A percentile compares a stretch with the other conserved stretches of the same genome.
Conservation (phyloP, 1,140 invertebrate genomes). For the Orchesella cincta region DNA sequence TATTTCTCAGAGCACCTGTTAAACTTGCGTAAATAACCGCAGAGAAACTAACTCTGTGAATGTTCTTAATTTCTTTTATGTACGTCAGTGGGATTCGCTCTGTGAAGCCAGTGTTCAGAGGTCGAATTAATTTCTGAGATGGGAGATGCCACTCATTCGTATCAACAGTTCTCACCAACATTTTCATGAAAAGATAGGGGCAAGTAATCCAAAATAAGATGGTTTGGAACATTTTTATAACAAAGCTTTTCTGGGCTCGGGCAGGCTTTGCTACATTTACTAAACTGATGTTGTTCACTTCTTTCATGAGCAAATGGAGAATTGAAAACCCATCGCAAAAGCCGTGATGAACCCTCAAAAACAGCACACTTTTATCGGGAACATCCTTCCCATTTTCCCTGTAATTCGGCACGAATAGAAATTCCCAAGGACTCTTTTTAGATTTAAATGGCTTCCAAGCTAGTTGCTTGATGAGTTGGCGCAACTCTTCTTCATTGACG, state of each 20-base stretch:
- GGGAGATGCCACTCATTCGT: constrained; percentile 42
- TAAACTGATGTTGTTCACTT: constrained; percentile 37
- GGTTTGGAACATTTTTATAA: neutral
- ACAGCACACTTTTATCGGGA: constrained; percentile 29
- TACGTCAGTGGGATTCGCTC: constrained; percentile 28
- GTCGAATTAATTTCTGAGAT: constrained; percentile 7
- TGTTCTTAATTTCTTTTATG: constrained; percentile 46
- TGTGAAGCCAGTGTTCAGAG: constrained; percentile 39
- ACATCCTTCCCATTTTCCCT: neutral
- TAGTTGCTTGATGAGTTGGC: constrained; percentile 31
- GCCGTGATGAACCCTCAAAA: constrained; percentile 47
- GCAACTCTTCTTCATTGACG: constrained; percentile 24
- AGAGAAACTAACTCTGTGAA: constrained; percentile 41
- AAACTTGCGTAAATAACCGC: constrained; percentile 39
- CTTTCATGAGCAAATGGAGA: constrained; percentile 43
- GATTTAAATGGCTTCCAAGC: neutral
- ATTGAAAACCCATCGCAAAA: constrained; percentile 36
- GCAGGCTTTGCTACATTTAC: constrained; percentile 35
- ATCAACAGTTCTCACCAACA: constrained; percentile 33
- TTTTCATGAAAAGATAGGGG: constrained; percentile 42
- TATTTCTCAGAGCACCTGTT: constrained; percentile 11
- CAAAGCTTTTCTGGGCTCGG: neutral
- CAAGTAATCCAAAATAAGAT: constrained; percentile 38
- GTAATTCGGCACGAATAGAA: constrained; percentile 15
- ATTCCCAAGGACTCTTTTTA: constrained; percentile 26